Conservation (phyloP, 2,113 vertebrate genomes). For the Crotalus horridus region DNA sequence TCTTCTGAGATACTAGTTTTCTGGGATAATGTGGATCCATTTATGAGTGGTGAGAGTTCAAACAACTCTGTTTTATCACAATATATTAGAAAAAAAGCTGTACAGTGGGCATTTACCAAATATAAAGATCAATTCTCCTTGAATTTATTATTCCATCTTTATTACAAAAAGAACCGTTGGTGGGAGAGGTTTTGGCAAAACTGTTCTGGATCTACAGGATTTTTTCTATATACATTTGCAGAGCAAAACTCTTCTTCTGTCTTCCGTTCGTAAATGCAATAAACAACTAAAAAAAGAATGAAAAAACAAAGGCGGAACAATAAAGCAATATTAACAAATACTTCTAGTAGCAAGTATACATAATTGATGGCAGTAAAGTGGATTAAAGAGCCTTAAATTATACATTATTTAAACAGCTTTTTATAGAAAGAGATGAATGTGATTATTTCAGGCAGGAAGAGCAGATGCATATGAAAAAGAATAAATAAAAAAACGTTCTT, state of each 20-base stretch:
- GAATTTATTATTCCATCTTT: neutral
- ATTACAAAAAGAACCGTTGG: accelerated
- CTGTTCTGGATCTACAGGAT: neutral
- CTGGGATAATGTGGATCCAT: neutral
- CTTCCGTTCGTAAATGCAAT: neutral
- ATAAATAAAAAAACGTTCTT: slow-evolving; percentile 6
- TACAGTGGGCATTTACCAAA: neutral
- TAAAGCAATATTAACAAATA: slow-evolving; percentile 51
- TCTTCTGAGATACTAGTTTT: neutral
- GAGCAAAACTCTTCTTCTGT: neutral
- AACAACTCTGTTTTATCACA: neutral
- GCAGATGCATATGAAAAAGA: neutral
- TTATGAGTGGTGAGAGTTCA: neutral
- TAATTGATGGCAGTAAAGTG: slow-evolving; percentile 57
- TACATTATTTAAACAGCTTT: slow-evolving; percentile 59
- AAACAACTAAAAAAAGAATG: slow-evolving; percentile 31
- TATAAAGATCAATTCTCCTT: neutral
- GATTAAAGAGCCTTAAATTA: slow-evolving; percentile 35
- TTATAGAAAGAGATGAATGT: slow-evolving; percentile 56
- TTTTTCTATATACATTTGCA: neutral
- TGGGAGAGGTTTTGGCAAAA: neutral
- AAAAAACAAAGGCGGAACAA: slow-evolving; percentile 2
- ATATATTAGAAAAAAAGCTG: neutral
- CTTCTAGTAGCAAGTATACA: slow-evolving; percentile 43
- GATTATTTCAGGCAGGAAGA: slow-evolving; percentile 31